phyloP scores from a whole-genome alignment of 2,888 invertebrate species.

The Chaetogeoica ovagalla region DNA sequence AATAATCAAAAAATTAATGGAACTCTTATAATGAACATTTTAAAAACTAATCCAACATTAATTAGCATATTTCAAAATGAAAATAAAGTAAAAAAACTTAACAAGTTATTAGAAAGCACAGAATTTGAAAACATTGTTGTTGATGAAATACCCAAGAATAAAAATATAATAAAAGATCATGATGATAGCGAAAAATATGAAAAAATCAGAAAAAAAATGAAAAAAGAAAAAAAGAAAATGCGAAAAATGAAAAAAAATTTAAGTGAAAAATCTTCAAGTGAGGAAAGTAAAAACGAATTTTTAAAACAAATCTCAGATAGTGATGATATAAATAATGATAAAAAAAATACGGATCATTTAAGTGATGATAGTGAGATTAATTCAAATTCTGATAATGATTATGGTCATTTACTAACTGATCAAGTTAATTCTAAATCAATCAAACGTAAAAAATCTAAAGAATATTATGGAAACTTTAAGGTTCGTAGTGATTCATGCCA shows the following conservation, averaged over 20 bases:
- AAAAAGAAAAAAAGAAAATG: not conserved
- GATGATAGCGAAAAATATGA: not conserved
- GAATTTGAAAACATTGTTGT: not conserved
- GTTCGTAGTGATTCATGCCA: conserved; percentile 2
- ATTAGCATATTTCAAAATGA: conserved; percentile 10
- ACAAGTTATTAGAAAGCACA: conserved; percentile 2
- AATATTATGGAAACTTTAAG: conserved; percentile 9
- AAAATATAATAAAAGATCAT: not conserved
- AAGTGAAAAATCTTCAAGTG: not conserved
- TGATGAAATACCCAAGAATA: not conserved
- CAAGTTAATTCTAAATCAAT: not conserved
- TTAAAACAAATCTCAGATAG: not conserved
- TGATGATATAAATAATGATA: not conserved
- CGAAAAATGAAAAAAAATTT: not conserved
- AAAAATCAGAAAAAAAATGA: not conserved
- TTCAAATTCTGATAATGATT: not conserved
- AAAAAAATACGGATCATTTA: not conserved
- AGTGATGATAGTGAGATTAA: not conserved
- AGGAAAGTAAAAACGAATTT: not conserved
- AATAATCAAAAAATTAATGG: not conserved
- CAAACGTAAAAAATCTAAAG: not conserved
- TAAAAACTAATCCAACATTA: conserved; percentile 4
- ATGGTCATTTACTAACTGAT: not conserved
- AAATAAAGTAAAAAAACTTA: conserved; percentile 3
- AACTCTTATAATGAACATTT: not conserved